A percentile compares a stretch with the other conserved stretches of the same genome.
phyloP scores from a whole-genome alignment of 1,140 invertebrate genomes.

The Aphidius gifuensis region DNA sequence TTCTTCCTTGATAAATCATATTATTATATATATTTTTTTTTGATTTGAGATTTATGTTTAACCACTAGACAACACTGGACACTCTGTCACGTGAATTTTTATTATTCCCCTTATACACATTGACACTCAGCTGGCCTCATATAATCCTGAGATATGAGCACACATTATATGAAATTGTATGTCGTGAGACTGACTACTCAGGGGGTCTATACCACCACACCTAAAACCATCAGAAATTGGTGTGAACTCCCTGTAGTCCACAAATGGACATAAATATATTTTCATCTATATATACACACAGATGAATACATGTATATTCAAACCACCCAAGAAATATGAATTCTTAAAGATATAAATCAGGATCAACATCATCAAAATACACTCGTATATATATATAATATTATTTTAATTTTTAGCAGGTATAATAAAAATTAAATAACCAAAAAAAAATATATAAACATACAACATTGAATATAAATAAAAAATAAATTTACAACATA shows the following conservation, averaged over 20 bases:
- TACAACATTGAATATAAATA: too few species aligned
- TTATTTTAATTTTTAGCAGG: too few species aligned
- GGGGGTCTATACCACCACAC: constrained; percentile 23
- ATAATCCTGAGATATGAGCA: constrained; percentile 55
- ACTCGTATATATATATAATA: too few species aligned
- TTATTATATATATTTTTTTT: too few species aligned
- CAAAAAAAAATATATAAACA: too few species aligned
- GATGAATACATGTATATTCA: too few species aligned
- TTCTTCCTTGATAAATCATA: too few species aligned
- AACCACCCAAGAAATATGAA: too few species aligned
- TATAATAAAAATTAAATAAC: too few species aligned
- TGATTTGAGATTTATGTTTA: too few species aligned
- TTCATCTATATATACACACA: background rate
- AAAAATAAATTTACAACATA: constrained; percentile 11
- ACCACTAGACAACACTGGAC: background rate
- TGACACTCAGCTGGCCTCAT: constrained; percentile 30
- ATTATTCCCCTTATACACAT: constrained; percentile 10
- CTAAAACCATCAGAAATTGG: constrained; percentile 25
- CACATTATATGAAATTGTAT: constrained; percentile 49
- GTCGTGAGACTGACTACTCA: constrained; percentile 19
- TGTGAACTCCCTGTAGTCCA: constrained; percentile 37
- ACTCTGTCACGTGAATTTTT: constrained; percentile 15
- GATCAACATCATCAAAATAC: too few species aligned
- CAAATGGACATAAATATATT: constrained; percentile 37
- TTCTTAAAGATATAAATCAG: too few species aligned